Evolutionary conservation across 2,113 vertebrate species (phyloP), one percentile per base, ranked within the genome.

Genomic region (Circaetus cinerascens): DNA sequence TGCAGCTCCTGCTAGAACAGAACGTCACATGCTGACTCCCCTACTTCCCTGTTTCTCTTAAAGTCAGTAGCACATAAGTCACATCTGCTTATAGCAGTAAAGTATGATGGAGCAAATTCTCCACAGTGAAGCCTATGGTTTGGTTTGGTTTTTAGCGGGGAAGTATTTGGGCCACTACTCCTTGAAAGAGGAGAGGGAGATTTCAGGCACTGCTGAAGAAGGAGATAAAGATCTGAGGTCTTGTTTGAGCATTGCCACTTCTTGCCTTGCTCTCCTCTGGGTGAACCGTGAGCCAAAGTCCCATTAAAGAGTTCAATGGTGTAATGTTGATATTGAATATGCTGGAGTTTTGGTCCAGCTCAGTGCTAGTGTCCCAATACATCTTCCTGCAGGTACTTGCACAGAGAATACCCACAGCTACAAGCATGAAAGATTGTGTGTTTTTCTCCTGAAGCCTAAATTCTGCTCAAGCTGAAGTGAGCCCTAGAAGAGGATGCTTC

Each of bases 21-120:
- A 80, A 59, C 60, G 74, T 91, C 76, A 69, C 13, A 50, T 92
- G 92, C 79, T 86, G 73, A 59, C 17, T 62, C 55, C 26, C 22
- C 16, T 30, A 93, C 93, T 97, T 97, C 95, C 89, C 66, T 66
- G 43, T 97, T 95, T 92, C 86, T 93, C 18, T 92, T 86, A 20
- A 55, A 91, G 68, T 86, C 67, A 76, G 34, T 82, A 76, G 62
- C 71, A 66, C 25, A 21, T 16, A 81, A 67, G 17, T 88, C 22
- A 23, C 29, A 67, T 84, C 55, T 72, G 36, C 88, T 87, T 64
- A 56, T 11, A 60, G 68, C 77, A 89, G 60, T 51, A 41, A 77
- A 96, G n/a, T 74, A 12, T 29, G 32, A 63, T 32, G 53, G 90
- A 87, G 68, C 41, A 73, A 72, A 79, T 90, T 81, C 72, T 77